Conservation (phyloP, 2,797 vertebrate species). For the Phataginus tricuspis region DNA sequence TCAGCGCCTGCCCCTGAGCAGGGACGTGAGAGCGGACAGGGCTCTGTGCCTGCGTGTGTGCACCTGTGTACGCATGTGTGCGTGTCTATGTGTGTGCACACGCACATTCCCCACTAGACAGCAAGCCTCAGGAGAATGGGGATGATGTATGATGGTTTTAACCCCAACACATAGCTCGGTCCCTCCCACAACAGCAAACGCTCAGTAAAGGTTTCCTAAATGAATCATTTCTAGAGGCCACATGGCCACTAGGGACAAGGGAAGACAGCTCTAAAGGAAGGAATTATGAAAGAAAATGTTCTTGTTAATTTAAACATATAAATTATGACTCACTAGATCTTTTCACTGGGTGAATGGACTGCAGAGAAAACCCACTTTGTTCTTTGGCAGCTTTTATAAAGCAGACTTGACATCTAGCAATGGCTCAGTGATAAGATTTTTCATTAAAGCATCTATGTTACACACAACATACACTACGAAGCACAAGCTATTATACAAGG, state of each 20-base stretch:
- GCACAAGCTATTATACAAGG: background rate
- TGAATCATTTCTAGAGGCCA: background rate
- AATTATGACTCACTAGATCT: background rate
- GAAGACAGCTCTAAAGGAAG: background rate
- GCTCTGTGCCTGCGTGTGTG: accelerated
- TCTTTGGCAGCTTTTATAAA: background rate
- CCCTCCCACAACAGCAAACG: background rate
- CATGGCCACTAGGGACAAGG: background rate
- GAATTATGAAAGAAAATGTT: background rate
- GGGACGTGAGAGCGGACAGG: background rate
- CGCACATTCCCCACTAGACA: background rate
- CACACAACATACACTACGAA: background rate
- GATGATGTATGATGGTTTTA: background rate
- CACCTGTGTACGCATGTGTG: accelerated
- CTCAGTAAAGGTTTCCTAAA: background rate
- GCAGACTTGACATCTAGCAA: background rate
- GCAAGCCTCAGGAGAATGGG: background rate
- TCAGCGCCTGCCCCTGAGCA: too few species aligned
- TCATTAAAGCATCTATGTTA: background rate
- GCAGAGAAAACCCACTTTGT: constrained; percentile 22
- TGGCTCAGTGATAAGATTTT: background rate
- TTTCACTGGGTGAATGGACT: background rate
- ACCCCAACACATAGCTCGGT: background rate
- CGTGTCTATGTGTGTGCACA: accelerated
- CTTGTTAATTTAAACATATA: background rate